Base-by-base conservation (phyloP, 1,140 invertebrate genomes). In the Phymorhynchus buccinoides region DNA sequence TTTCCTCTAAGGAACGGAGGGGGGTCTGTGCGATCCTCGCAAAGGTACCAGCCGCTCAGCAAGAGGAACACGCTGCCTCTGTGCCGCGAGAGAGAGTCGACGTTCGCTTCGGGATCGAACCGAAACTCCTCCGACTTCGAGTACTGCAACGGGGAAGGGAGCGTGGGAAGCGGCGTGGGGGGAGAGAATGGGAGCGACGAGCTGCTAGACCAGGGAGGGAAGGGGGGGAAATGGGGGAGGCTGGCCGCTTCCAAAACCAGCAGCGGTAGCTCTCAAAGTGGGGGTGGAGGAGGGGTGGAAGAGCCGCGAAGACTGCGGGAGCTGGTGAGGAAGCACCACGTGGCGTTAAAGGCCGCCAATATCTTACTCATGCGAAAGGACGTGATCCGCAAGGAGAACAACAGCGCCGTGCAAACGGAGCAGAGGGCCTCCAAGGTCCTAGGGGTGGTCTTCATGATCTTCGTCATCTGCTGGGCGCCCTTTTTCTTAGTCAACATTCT, bases 381-480 rank as follows among this genome's bases (percentile, higher is more conserved):
- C 41, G 85, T 78, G 12, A 75, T 85, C 66, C 44, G 75, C 71
- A 86, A 78, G 42, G 88, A 86, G 68, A 90, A 80, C 86, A 62
- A 9, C 56, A 89, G 32, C 83, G 85, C 90, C 82, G 92, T 93
- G 27, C 87, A 90, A 48, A 98, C 97, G 89, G 98, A 99, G 93
- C 97, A 98, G 93, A 98, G 98, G 94, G 98, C 98, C 75, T 97
- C 97, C 2, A 96, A 93, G 89, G 93, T 94, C 22, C 90, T 94
- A 22, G 92, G 92, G 14, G 91, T 93, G 12, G 92, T 94, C 22
- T 93, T 94, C 87, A 89, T 88, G 18, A 90, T 93, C 41, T 94
- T 94, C 86, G 89, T 93, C 4, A 85, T 93, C 12, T 92, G 91
- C 85, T 94, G 93, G 93, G 91, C 91, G 3, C 93, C 93, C 79